phyloP scores from a whole-genome alignment of 2,113 vertebrate species.

The Spizaetus ornatus region DNA sequence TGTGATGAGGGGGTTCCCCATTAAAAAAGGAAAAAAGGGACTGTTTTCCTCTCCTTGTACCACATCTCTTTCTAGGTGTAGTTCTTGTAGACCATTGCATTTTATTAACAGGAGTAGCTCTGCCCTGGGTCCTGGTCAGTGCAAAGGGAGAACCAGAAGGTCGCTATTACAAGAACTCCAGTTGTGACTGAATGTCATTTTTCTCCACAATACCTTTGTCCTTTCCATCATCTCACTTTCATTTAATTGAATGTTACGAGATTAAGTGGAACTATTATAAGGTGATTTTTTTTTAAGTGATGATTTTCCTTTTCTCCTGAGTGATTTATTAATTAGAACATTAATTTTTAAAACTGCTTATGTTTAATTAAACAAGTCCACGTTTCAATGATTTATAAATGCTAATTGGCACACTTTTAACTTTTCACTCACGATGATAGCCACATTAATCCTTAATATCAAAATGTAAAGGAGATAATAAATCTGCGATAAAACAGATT shows the following conservation, averaged over 20 bases:
- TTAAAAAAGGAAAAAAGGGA: neutral
- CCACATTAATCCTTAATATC: conserved; percentile 14
- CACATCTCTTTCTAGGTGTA: neutral
- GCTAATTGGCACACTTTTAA: conserved; percentile 30
- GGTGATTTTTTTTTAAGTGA: conserved; percentile 1
- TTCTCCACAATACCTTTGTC: neutral
- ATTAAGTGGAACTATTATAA: conserved; percentile 33
- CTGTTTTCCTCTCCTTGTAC: neutral
- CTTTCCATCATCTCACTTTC: neutral
- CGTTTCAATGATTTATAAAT: conserved; percentile 50
- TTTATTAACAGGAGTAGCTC: neutral
- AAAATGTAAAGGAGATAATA: neutral
- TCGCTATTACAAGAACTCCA: accelerated
- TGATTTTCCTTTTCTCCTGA: conserved; percentile 29
- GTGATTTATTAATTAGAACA: conserved; percentile 46
- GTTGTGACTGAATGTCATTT: neutral
- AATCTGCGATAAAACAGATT: neutral
- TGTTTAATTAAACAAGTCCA: conserved; percentile 21
- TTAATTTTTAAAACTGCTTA: conserved; percentile 34
- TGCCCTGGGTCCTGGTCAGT: neutral
- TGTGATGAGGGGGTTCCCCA: neutral
- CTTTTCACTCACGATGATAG: neutral
- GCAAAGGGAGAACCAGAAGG: neutral
- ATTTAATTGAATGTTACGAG: neutral
- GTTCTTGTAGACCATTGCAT: neutral